Percentiles rank a stretch among this genome's conserved stretches.
Evolutionary conservation across 2,113 vertebrate genomes (phyloP).

Genomic region (Dicerorhinus sumatrensis): DNA sequence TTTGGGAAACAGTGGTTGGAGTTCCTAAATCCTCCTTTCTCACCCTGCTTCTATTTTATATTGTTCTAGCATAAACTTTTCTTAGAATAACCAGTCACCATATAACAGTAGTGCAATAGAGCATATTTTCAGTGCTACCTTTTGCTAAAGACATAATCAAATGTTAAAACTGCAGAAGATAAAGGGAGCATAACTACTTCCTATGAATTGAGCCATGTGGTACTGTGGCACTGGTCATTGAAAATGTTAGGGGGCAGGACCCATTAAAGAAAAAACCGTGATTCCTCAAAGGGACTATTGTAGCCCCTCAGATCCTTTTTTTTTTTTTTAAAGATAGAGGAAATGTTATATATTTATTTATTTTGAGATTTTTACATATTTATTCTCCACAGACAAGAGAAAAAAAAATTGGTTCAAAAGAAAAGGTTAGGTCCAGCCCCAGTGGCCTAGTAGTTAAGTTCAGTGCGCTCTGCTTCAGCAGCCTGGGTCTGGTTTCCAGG

Average conservation of each 20-base stretch:
- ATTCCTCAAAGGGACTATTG: background rate
- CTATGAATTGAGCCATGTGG: background rate
- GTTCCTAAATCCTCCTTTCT: background rate
- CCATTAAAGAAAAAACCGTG: background rate
- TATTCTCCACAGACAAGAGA: background rate
- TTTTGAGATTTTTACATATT: background rate
- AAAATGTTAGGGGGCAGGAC: background rate
- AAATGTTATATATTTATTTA: background rate
- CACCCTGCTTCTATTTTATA: background rate
- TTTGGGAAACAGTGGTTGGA: background rate
- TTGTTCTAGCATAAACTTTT: slow-evolving; percentile 15
- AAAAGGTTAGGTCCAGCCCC: background rate
- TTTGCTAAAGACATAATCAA: slow-evolving; percentile 33
- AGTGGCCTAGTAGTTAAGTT: too few species aligned
- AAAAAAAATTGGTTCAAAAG: background rate
- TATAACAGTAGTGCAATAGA: background rate
- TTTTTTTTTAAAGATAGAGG: background rate
- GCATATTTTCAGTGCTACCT: background rate
- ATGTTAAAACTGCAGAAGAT: background rate
- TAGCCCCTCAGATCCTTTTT: background rate
- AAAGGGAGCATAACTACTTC: background rate
- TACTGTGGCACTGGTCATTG: background rate
- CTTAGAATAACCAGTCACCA: background rate
- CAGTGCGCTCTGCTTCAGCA: too few species aligned
- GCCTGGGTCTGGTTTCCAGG: too few species aligned